Base-by-base conservation (phyloP, 1,140 invertebrate genomes). In the Pantala flavescens region DNA sequence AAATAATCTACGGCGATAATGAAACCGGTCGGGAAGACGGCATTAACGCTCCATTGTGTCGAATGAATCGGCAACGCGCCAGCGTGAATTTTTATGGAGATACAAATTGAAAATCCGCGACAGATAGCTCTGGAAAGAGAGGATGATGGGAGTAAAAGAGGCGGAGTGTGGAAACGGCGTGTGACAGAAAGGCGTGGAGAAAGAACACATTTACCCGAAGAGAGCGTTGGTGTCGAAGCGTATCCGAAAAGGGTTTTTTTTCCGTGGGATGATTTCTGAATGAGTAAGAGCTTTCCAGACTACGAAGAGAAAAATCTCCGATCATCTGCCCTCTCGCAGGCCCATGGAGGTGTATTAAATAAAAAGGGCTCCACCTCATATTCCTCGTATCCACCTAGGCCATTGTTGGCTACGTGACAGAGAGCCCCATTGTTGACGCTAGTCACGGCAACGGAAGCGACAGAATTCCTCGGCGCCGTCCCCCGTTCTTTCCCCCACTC, bases 401-500 rank as follows among this genome's bases (percentile, higher is more conserved):
- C n/a, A 63, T 63, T 63, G 49, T 63, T 63, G 49, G 49, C 49
- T 3, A 21, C 3, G 49, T 63, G 49, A 63, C 49, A 63, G n/a
- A 21, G n/a, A 12, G 49, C n/a, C 12, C 49, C 49, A 63, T 63
- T 63, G 49, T 63, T 36, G 49, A 63, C 49, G 14, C 49, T 3
- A 21, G 49, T 63, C 49, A 63, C 49, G 49, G 49, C 49, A 63
- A 12, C 49, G 49, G 49, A 63, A 63, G n/a, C n/a, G 49, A 63
- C 49, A 63, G 49, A 63, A 63, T 63, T 63, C 49, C 49, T 63
- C 49, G 49, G 49, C 49, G n/a, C 49, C n/a, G 49, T 63, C 14
- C 49, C 49, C n/a, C 49, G 12, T 63, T 63, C 12, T 14, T 63
- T 63, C 49, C 49, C n/a, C 49, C 12, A 16, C 49, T 21, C 49